Percentiles rank a stretch among this genome's conserved stretches.
These are phyloP conservation scores for Drosophila mauritiana DNA, from an alignment of 1,140 invertebrate genomes.

Conservation along the genomic window DNA sequence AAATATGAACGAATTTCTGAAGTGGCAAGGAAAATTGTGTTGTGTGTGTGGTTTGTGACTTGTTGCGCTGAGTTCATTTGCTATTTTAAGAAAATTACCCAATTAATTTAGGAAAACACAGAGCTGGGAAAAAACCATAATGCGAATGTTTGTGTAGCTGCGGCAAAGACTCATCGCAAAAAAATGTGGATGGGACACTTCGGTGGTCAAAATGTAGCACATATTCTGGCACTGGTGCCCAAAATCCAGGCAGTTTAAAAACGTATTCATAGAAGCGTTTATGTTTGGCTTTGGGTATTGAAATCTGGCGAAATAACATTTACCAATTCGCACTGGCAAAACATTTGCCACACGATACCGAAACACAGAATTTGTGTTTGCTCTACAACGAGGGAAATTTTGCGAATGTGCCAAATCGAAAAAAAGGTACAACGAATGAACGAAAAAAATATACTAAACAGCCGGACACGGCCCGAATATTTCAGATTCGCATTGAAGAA, in stretches of 20 bases:
- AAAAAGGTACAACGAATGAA: background rate
- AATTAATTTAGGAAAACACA: constrained; percentile 80
- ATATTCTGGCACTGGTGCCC: constrained; percentile 18
- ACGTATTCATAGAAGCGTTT: constrained; percentile 9
- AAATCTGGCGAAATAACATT: constrained; percentile 44
- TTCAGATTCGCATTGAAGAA: constrained; percentile 35
- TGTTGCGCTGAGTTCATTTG: constrained; percentile 73
- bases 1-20: constrained; percentile 60
- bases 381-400: constrained; percentile 50
- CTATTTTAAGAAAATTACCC: constrained; percentile 82
- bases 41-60: constrained; percentile 50
- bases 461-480: constrained; percentile 44
- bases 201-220: constrained; percentile 30
- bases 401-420: constrained; percentile 61
- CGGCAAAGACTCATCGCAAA: constrained; percentile 55
- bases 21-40: constrained; percentile 58
- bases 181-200: constrained; percentile 49
- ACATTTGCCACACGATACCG: constrained; percentile 29
- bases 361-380: constrained; percentile 26
- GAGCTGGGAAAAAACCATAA: constrained; percentile 21
- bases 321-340: constrained; percentile 25
- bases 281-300: constrained; percentile 39
- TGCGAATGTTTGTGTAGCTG: constrained; percentile 52
- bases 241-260: constrained; percentile 20
- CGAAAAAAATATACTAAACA: constrained; percentile 37